Evolutionary conservation across 2,797 vertebrate species (phyloP), one percentile per base, ranked within the genome.

Genomic region (Podargus strigoides): DNA sequence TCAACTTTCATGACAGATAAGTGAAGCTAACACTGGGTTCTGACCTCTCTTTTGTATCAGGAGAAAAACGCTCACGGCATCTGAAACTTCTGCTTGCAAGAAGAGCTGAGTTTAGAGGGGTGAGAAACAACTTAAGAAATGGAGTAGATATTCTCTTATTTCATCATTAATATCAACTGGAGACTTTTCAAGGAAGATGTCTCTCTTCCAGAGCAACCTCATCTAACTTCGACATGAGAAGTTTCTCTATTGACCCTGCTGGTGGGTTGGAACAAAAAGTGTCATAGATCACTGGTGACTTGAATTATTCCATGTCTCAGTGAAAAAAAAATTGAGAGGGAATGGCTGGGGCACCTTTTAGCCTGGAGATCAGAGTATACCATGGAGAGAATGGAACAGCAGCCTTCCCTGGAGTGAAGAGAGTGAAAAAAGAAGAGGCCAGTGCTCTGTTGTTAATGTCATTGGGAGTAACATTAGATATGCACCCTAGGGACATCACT

Each of bases 1-100:
- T 68, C 78, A 79, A 18, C 19, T 70, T 87, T 72, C 26, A 50
- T 77, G 89, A 82, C 67, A 82, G 86, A 7, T 80, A 92, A 92
- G 58, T 68, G 84, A 87, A 68, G 42, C 50, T 77, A 93, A 70
- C 32, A 22, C 11, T 89, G 60, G 32, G 36, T 85, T 39, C 47
- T 91, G 70, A 67, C 81, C 84, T 56, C 56, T 87, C 34, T 58
- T 80, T 86, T 89, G 32, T 83, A 30, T 64, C 86, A 77, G 49
- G 49, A 90, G 90, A 80, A 89, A 93, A 94, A 87, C 17, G 52
- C 27, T 77, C n/a, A 49, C 0, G 1, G 56, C 8, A 0, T 36
- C 62, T 86, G 80, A 78, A 58, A 79, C 59, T 80, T 86, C 53
- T 47, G 39, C 60, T 70, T 2, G 0, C 41, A 60, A 59, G 32